These are phyloP conservation scores for Phocoena phocoena DNA, from an alignment of 2,113 vertebrate species.

Conservation along the genomic window DNA sequence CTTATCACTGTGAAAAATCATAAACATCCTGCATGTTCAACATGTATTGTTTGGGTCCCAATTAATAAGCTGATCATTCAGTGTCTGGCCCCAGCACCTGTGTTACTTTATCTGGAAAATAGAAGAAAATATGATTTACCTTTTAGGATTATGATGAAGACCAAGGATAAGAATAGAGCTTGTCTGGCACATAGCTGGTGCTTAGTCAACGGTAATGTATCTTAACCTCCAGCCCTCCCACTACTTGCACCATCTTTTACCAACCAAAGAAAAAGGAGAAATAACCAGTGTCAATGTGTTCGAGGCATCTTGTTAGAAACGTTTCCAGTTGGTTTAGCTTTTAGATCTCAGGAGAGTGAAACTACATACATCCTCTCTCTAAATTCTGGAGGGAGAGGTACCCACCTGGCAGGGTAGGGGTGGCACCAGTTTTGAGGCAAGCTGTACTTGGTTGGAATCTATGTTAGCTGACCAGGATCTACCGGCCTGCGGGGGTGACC, in stretches of 20 bases:
- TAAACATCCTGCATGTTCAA: background rate
- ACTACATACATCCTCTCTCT: background rate
- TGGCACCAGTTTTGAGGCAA: background rate
- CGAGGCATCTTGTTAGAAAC: background rate
- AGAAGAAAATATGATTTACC: background rate
- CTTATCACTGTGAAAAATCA: background rate
- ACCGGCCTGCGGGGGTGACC: background rate
- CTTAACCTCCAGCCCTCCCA: background rate
- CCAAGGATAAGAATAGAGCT: background rate
- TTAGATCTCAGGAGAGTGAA: background rate
- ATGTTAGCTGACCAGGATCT: no score
- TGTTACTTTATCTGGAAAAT: background rate
- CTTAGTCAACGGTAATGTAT: accelerated
- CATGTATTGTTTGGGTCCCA: background rate
- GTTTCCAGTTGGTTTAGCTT: background rate
- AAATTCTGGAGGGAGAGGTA: no score
- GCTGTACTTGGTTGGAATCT: background rate
- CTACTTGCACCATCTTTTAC: background rate
- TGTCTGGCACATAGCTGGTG: background rate
- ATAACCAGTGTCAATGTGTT: accelerated
- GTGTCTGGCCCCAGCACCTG: background rate
- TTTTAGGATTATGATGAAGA: background rate
- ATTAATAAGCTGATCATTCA: accelerated
- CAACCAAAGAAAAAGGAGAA: background rate
- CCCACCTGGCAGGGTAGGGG: accelerated